Evolutionary conservation across 1,140 invertebrate species (phyloP), one percentile per base, ranked within the genome.

Genomic region (Lasaia peninsularis): DNA sequence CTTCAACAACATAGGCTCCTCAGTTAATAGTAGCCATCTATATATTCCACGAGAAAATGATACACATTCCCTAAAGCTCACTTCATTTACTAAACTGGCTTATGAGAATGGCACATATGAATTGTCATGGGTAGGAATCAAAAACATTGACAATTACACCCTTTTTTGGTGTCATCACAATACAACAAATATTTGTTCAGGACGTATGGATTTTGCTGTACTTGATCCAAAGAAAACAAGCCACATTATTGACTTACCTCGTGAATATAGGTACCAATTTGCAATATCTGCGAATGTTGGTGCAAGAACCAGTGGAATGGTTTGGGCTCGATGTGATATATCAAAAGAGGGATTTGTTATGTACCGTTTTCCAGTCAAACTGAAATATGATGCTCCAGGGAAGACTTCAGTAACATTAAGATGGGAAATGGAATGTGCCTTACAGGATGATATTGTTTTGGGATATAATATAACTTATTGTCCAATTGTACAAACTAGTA

Each of bases 311-410:
- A 95, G 94, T 75, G 94, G 94, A 0, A 95, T 96, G 92, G 86
- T 93, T 7, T 95, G 94, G 94, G 93, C 94, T 7, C 91, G 91
- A 2, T 95, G 95, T 80, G 94, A 94, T 2, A 91, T 94, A 34
- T 91, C 94, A n/a, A 92, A 93, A 67, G 92, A 93, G 64, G 92
- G 91, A 69, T 91, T 91, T 37, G 89, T 92, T 8, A 91, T 91
- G 34, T 95, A 94, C 88, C 91, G 94, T 67, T 93, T 93, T 52
- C 91, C 91, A 52, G 91, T 93, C 1, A 91, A 91, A 80, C 90
- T 93, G 34, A 56, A 77, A 16, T 77, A 80, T 78, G 91, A 91
- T 67, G 75, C 76, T 10, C 90, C 92, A 12, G 91, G 89, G 4
- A 91, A 92, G 11, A 88, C 91, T 11, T 91, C 70, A 59, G 92